phyloP scores from a whole-genome alignment of 2,888 invertebrate genomes.

The Rhyacophila evoluta region DNA sequence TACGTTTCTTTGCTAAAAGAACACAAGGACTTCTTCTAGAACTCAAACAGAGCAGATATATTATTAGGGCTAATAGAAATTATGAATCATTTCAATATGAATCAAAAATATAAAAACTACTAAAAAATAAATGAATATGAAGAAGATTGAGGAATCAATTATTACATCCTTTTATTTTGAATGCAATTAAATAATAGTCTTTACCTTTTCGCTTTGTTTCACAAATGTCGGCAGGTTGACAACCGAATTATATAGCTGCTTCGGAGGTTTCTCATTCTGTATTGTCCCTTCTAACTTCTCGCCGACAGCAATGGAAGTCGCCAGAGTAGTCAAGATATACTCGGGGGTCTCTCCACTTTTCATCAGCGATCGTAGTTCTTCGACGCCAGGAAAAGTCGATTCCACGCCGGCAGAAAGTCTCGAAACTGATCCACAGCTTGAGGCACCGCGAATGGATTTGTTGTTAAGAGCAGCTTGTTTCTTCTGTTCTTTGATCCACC shows the following conservation, averaged over 20 bases:
- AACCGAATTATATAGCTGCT: slow-evolving; percentile 73
- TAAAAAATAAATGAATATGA: too few species aligned
- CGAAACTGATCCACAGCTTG: slow-evolving; percentile 67
- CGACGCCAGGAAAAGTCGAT: slow-evolving; percentile 74
- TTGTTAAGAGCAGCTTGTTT: slow-evolving; percentile 65
- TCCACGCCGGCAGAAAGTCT: slow-evolving; percentile 69
- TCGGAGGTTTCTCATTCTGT: slow-evolving; percentile 63
- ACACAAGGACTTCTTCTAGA: too few species aligned
- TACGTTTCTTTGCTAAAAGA: too few species aligned
- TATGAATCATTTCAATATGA: too few species aligned
- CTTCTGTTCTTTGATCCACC: slow-evolving; percentile 78
- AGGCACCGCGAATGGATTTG: slow-evolving; percentile 69
- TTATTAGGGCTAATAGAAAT: too few species aligned
- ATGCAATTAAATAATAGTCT: too few species aligned
- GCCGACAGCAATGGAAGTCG: slow-evolving; percentile 71
- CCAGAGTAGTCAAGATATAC: slow-evolving; percentile 73
- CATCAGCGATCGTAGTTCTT: slow-evolving; percentile 76
- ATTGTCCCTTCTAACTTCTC: slow-evolving; percentile 65
- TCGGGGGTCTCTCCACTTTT: slow-evolving; percentile 79
- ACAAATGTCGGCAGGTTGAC: slow-evolving; percentile 82
- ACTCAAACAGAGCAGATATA: too few species aligned
- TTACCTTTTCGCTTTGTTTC: slow-evolving; percentile 77
- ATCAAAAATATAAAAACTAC: too few species aligned
- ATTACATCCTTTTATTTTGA: too few species aligned
- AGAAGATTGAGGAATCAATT: too few species aligned